phyloP scores from a whole-genome alignment of 2,113 vertebrate genomes.

The Chionomys nivalis region DNA sequence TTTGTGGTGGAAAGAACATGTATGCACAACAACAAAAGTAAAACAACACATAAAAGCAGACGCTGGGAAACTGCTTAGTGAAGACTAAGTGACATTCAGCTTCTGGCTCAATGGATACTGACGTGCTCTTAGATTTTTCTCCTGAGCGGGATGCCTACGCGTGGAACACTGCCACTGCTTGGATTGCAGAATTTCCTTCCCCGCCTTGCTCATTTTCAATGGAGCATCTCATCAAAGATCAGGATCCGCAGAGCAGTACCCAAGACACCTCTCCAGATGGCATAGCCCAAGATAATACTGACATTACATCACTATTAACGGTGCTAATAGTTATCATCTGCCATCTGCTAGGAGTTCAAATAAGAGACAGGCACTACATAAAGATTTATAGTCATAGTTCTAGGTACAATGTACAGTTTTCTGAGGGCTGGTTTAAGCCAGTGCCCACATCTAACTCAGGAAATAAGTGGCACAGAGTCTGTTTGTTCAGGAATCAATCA shows the following conservation, averaged over 20 bases:
- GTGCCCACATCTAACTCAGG: neutral
- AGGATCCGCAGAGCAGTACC: neutral
- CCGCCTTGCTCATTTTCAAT: neutral
- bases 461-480: neutral
- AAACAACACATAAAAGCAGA: neutral
- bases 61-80: neutral
- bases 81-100: neutral
- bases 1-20: neutral
- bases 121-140: constrained; percentile 4
- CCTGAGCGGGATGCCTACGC: neutral
- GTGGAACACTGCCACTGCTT: neutral
- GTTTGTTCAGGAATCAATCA: neutral
- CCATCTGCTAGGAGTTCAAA: neutral
- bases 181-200: neutral
- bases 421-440: neutral
- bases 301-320: neutral
- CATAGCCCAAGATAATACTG: neutral
- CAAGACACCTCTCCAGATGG: neutral
- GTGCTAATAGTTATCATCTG: neutral
- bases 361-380: neutral
- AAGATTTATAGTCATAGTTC: neutral
- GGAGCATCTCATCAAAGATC: neutral
- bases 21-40: neutral
- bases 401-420: constrained; percentile 9
- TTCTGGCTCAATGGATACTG: neutral